phyloP scores from a whole-genome alignment of 2,113 vertebrate species.

The Phasianus colchicus region DNA sequence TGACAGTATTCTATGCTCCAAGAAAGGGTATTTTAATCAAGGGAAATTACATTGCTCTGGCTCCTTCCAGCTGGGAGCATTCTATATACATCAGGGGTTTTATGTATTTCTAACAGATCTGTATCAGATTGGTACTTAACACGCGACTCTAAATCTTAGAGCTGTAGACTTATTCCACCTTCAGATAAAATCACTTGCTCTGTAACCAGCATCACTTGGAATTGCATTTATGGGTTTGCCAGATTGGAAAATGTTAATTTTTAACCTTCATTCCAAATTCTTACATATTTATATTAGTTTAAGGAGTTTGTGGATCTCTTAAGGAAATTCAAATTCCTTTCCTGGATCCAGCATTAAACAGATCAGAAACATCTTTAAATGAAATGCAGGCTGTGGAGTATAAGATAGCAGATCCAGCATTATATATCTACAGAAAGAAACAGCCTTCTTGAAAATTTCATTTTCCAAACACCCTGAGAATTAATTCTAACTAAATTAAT shows the following conservation, averaged over 20 bases:
- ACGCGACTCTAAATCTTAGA: not conserved
- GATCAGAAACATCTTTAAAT: not conserved
- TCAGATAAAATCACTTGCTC: not conserved
- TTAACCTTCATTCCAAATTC: not conserved
- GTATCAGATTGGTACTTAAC: not conserved
- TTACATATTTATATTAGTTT: not conserved
- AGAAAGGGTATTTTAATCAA: not conserved
- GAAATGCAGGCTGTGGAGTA: not conserved
- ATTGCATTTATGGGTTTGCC: not conserved
- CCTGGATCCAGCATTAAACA: not conserved
- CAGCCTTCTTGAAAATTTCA: not conserved
- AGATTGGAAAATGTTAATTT: not conserved
- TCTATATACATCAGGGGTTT: not conserved
- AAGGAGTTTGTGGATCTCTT: not conserved
- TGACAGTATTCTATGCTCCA: not conserved
- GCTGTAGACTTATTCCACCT: not conserved
- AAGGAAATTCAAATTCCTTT: not conserved
- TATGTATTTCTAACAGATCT: not conserved
- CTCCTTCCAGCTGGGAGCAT: conserved; percentile 44
- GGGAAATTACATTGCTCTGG: conserved; percentile 33
- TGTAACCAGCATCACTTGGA: not conserved
- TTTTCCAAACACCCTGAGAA: not conserved
- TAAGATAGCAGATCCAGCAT: not conserved
- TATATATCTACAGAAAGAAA: not conserved
- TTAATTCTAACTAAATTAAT: not conserved